phyloP scores from a whole-genome alignment of 1,140 invertebrate species.

The Alviniconcha marisindica region DNA sequence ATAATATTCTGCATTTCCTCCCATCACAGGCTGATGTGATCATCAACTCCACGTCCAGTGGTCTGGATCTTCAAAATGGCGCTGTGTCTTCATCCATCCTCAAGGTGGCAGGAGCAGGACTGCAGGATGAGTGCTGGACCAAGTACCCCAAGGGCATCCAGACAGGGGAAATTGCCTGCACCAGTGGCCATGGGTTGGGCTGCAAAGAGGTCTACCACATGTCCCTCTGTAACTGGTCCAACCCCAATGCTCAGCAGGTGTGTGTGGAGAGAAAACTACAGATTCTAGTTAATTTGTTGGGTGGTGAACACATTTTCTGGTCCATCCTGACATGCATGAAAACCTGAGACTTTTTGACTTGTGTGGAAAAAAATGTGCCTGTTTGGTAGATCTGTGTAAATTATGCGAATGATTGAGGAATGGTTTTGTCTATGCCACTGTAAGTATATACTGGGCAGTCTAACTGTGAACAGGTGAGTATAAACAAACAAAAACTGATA shows the following conservation, averaged over 20 bases:
- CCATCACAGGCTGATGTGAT: slow-evolving; percentile 63
- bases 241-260: slow-evolving; percentile 36
- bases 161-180: slow-evolving; percentile 52
- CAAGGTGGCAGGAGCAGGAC: slow-evolving; percentile 46
- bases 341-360: no score
- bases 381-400: no score
- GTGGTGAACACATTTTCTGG: no score
- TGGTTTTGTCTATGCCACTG: no score
- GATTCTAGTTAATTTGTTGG: no score
- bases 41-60: slow-evolving; percentile 55
- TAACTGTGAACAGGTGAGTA: no score
- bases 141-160: slow-evolving; percentile 56
- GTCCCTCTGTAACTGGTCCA: slow-evolving; percentile 25
- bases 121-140: slow-evolving; percentile 55
- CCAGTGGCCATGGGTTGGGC: slow-evolving; percentile 50
- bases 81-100: slow-evolving; percentile 59
- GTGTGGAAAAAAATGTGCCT: no score
- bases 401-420: no score
- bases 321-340: no score
- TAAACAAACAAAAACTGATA: no score
- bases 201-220: slow-evolving; percentile 60
- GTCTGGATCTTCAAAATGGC: slow-evolving; percentile 57
- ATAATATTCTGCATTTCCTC: slow-evolving; percentile 4
- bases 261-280: no score
- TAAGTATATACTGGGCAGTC: no score